Conservation (phyloP, 2,113 vertebrate species). For the Philantomba maxwellii region DNA sequence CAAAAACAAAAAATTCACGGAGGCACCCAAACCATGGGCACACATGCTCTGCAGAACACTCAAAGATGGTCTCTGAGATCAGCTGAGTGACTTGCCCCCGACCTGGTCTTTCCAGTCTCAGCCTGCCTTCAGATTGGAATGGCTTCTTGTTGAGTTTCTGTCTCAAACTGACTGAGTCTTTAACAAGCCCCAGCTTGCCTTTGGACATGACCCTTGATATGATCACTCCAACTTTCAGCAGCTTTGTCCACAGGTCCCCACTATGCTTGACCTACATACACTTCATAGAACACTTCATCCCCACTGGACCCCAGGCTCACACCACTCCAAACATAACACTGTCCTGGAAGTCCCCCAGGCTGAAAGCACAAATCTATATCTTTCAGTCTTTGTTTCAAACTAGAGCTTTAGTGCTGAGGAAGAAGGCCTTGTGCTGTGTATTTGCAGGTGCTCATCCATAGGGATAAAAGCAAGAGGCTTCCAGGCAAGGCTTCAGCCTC, state of each 20-base stretch:
- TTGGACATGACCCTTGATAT: neutral
- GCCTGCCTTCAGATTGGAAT: neutral
- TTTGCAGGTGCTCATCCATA: neutral
- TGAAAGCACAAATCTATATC: neutral
- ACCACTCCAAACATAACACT: neutral
- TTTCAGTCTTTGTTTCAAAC: neutral
- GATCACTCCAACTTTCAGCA: neutral
- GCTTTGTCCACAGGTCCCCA: neutral
- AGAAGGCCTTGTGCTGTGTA: neutral
- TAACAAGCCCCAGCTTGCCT: neutral
- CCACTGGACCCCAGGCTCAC: neutral
- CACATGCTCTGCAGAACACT: neutral
- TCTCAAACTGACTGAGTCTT: neutral
- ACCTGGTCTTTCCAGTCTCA: neutral
- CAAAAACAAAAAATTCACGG: neutral
- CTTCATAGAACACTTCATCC: neutral
- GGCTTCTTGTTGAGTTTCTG: neutral
- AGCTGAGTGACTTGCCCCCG: neutral
- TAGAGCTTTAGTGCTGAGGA: neutral
- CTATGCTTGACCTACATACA: neutral
- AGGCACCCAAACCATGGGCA: neutral
- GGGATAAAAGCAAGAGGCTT: neutral
- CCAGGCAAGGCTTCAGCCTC: neutral
- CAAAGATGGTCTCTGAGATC: neutral
- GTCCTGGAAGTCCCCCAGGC: neutral